Evolutionary conservation across 1,140 invertebrate genomes (phyloP).

Genomic region (Cecropterus lyciades): DNA sequence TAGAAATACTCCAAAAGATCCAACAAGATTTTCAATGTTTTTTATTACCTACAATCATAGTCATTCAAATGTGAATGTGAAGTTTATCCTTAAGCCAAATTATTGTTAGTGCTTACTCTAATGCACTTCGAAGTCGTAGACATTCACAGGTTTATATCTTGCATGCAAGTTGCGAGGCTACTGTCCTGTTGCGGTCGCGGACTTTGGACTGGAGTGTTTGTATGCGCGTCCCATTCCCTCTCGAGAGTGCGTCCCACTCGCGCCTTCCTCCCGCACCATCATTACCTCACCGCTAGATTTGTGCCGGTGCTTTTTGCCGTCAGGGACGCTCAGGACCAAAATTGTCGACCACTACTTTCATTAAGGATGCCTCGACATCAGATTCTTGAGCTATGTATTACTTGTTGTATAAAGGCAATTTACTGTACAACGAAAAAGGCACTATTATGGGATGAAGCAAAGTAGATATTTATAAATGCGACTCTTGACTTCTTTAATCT

Average conservation of each 20-base stretch:
- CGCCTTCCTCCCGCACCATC: conserved; percentile 53
- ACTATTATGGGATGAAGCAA: too few relatives aligned
- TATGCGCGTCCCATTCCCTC: conserved; percentile 66
- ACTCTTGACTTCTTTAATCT: too few relatives aligned
- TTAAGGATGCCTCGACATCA: conserved; percentile 13
- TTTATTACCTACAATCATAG: too few relatives aligned
- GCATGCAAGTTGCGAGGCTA: conserved; percentile 59
- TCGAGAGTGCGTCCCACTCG: conserved; percentile 48
- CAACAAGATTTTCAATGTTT: too few relatives aligned
- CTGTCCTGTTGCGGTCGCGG: conserved; percentile 64
- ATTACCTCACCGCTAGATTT: conserved; percentile 66
- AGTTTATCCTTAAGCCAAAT: neutral
- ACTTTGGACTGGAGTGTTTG: conserved; percentile 76
- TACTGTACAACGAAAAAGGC: too few relatives aligned
- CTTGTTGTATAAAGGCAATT: too few relatives aligned
- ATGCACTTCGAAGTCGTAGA: neutral
- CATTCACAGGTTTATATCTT: conserved; percentile 25
- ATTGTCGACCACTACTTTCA: conserved; percentile 32
- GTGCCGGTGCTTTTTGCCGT: conserved; percentile 69
- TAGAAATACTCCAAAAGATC: too few relatives aligned
- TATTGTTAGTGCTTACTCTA: neutral
- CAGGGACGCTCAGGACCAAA: conserved; percentile 38
- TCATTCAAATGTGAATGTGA: neutral
- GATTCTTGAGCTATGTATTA: neutral
- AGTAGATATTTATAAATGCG: too few relatives aligned